phyloP scores from a whole-genome alignment of 2,888 invertebrate genomes.

The Heliconius sara region DNA sequence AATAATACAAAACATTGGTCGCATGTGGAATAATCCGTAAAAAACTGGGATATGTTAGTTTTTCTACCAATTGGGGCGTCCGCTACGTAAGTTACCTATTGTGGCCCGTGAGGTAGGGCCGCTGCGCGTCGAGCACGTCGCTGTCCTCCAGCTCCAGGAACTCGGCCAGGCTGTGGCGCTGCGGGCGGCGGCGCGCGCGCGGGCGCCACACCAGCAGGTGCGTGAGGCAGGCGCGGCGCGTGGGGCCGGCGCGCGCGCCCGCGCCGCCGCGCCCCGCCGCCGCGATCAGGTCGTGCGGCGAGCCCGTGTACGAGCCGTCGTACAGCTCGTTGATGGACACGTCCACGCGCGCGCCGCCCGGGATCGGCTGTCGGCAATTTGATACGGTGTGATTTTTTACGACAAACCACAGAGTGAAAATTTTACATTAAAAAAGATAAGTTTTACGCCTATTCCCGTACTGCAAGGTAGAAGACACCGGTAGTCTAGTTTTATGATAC shows the following conservation, averaged over 20 bases:
- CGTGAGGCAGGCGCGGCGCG: slow-evolving; percentile 91
- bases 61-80: too few species aligned
- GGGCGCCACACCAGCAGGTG: slow-evolving; percentile 79
- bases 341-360: slow-evolving; percentile 94
- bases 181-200: slow-evolving; percentile 88
- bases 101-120: slow-evolving; percentile 95
- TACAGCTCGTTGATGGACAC: slow-evolving; percentile 97
- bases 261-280: slow-evolving; percentile 88
- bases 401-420: too few species aligned
- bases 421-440: too few species aligned
- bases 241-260: slow-evolving; percentile 90
- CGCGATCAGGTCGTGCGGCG: slow-evolving; percentile 94
- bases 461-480: too few species aligned
- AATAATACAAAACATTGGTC: too few species aligned
- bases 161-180: slow-evolving; percentile 91
- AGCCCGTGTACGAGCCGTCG: slow-evolving; percentile 97
- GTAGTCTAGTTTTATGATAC: too few species aligned
- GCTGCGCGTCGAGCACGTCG: slow-evolving; percentile 89
- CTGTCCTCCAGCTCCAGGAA: slow-evolving; percentile 94
- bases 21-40: too few species aligned
- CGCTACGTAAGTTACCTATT: slow-evolving; percentile 85
- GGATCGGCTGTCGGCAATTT: slow-evolving; percentile 83
- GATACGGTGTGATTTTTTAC: too few species aligned
- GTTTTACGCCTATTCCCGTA: too few species aligned
- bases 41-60: too few species aligned